phyloP scores from a whole-genome alignment of 1,140 invertebrate genomes.

The Trichonephila inaurata region DNA sequence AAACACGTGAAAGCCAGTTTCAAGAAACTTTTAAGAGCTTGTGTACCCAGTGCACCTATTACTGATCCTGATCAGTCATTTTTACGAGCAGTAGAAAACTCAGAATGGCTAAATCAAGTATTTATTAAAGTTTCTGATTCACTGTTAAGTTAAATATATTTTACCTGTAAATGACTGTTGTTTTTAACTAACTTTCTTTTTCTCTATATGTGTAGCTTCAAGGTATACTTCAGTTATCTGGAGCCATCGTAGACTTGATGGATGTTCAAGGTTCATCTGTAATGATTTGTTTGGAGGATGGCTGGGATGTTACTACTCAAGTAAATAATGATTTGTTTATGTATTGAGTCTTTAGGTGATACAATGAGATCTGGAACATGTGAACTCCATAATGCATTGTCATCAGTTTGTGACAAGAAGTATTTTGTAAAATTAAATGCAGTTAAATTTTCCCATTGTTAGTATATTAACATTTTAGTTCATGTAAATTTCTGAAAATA shows the following conservation, averaged over 20 bases:
- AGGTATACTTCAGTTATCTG: slow-evolving; percentile 92
- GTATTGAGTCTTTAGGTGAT: too few species aligned
- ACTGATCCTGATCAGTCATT: slow-evolving; percentile 85
- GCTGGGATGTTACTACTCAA: slow-evolving; percentile 97
- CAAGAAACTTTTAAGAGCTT: slow-evolving; percentile 97
- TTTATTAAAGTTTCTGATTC: neutral
- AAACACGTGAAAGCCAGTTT: slow-evolving; percentile 95
- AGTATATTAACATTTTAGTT: too few species aligned
- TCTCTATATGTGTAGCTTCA: slow-evolving; percentile 84
- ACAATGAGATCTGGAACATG: too few species aligned
- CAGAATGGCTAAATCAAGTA: slow-evolving; percentile 92
- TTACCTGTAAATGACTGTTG: neutral
- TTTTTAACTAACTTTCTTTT: neutral
- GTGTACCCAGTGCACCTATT: slow-evolving; percentile 90
- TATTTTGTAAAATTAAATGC: too few species aligned
- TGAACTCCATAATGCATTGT: too few species aligned
- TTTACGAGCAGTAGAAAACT: slow-evolving; percentile 89
- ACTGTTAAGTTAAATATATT: neutral
- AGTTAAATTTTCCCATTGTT: too few species aligned
- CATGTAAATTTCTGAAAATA: too few species aligned
- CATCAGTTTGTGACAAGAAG: too few species aligned
- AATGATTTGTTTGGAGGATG: slow-evolving; percentile 96
- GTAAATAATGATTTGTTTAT: slow-evolving; percentile 81
- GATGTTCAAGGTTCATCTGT: slow-evolving; percentile 97
- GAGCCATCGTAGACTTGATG: slow-evolving; percentile 95